phyloP scores from a whole-genome alignment of 2,797 vertebrate species.

The Delichon dasypus region DNA sequence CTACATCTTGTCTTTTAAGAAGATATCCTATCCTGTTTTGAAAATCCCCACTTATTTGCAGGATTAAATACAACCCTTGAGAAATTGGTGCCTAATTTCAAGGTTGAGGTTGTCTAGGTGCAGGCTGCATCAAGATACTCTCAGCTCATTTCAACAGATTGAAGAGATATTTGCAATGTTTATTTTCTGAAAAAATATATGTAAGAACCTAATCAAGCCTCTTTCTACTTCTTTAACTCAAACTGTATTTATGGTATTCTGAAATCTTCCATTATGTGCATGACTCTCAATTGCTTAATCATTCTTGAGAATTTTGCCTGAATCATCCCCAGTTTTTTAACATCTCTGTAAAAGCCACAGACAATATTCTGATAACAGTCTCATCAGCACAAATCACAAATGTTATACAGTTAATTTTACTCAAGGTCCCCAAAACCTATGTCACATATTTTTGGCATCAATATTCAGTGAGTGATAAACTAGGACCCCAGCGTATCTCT shows the following conservation, averaged over 20 bases:
- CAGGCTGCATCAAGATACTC: background rate
- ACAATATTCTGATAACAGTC: background rate
- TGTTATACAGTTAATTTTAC: background rate
- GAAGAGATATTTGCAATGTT: background rate
- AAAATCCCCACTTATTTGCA: background rate
- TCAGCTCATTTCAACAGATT: background rate
- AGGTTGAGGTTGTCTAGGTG: background rate
- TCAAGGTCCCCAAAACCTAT: background rate
- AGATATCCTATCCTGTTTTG: background rate
- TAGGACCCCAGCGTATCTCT: background rate
- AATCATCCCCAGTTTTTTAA: background rate
- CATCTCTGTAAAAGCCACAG: background rate
- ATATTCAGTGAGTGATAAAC: background rate
- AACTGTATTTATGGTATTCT: background rate
- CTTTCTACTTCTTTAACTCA: background rate
- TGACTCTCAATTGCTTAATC: slow-evolving; percentile 28
- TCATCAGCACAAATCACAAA: background rate
- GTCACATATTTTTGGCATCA: background rate
- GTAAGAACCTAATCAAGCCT: slow-evolving; percentile 1
- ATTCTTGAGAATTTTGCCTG: background rate
- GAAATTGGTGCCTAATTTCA: background rate
- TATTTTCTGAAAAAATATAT: slow-evolving; percentile 2
- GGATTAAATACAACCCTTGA: background rate
- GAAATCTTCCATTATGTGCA: background rate
- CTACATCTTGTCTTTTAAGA: background rate